Conservation (phyloP, 2,888 invertebrate genomes). For the Conus canariensis region DNA sequence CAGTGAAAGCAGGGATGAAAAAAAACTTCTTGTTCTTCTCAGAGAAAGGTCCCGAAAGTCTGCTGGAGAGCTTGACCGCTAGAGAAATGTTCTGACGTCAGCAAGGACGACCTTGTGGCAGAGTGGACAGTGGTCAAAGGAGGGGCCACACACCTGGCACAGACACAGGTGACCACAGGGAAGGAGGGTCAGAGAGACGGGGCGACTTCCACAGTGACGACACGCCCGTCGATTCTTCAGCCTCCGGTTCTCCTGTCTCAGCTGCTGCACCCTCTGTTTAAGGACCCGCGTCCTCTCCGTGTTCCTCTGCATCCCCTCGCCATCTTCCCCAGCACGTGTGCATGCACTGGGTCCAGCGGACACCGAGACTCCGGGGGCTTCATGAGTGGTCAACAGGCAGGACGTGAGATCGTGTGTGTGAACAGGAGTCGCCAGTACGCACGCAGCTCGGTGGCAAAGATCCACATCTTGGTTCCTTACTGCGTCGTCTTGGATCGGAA, state of each 20-base stretch:
- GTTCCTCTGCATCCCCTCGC: neutral
- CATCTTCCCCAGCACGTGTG: no score
- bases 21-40: no score
- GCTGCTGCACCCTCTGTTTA: neutral
- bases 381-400: no score
- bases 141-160: neutral
- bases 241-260: neutral
- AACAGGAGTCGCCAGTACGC: no score
- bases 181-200: constrained; percentile 2
- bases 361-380: neutral
- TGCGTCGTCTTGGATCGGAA: neutral
- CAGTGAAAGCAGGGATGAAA: no score
- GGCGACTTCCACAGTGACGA: neutral
- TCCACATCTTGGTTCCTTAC: neutral
- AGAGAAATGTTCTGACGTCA: constrained; percentile 34
- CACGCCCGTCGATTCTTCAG: neutral
- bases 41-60: no score
- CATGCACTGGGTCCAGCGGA: no score
- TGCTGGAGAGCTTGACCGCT: no score
- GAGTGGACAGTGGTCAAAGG: constrained; percentile 12
- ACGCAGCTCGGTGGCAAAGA: no score
- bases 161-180: constrained; percentile 27
- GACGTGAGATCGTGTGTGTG: neutral
- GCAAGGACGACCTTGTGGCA: constrained; percentile 28
- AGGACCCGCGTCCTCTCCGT: neutral